These are phyloP conservation scores for Cyprinodon variegatus DNA, from an alignment of 2,113 vertebrate species.

Conservation along the genomic window DNA sequence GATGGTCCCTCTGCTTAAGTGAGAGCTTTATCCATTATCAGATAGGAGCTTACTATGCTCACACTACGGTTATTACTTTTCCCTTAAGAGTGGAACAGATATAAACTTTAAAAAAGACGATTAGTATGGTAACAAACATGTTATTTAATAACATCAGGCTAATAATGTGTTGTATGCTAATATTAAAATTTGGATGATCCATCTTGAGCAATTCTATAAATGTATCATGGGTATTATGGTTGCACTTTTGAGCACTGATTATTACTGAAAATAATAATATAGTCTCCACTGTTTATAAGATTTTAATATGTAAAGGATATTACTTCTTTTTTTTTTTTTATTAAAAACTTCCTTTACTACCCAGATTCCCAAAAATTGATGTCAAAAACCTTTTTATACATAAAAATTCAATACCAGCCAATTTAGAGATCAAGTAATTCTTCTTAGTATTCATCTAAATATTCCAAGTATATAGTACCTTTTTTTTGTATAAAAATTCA, in stretches of 20 bases:
- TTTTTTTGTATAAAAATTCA: background rate
- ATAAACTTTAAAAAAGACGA: background rate
- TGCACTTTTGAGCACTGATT: too few relatives aligned
- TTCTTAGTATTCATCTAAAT: background rate
- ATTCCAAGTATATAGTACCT: background rate
- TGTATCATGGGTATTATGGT: too few relatives aligned
- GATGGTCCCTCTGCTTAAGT: constrained; percentile 43
- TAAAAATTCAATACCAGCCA: background rate
- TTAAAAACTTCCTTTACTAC: too few relatives aligned
- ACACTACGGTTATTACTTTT: background rate
- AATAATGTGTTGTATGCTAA: background rate
- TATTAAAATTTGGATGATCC: too few relatives aligned
- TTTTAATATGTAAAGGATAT: too few relatives aligned
- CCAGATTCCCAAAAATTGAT: too few relatives aligned
- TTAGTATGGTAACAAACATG: background rate
- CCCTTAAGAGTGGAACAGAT: background rate
- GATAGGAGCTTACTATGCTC: constrained; percentile 24
- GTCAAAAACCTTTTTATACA: too few relatives aligned
- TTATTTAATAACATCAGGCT: background rate
- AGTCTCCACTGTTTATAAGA: too few relatives aligned
- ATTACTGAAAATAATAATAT: too few relatives aligned
- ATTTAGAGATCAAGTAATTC: background rate
- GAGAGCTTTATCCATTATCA: constrained; percentile 16
- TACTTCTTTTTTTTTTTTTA: too few relatives aligned
- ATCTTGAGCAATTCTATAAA: too few relatives aligned